Evolutionary conservation across 2,888 invertebrate genomes (phyloP).

Genomic region (Acleris sparsana): DNA sequence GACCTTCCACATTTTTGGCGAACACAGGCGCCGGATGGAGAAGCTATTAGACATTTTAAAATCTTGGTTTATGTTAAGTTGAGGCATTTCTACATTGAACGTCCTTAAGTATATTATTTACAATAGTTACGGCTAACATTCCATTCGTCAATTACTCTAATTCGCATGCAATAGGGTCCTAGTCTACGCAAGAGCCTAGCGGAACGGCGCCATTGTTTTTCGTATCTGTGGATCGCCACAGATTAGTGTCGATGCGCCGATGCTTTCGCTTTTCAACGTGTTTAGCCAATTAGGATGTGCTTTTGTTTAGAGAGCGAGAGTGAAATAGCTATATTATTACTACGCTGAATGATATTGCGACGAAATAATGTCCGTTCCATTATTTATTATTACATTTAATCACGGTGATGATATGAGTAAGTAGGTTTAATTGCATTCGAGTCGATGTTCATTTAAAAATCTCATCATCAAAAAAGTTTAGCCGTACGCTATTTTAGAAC

Average conservation of each 20-base stretch:
- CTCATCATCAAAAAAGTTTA: no score
- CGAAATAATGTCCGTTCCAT: background rate
- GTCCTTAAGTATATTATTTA: background rate
- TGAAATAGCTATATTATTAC: background rate
- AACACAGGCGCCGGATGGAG: no score
- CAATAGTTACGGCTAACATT: slow-evolving; percentile 16
- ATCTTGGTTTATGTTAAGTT: background rate
- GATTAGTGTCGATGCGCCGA: slow-evolving; percentile 65
- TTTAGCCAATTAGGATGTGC: slow-evolving; percentile 39
- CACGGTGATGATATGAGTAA: no score
- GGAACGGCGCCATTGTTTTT: slow-evolving; percentile 59
- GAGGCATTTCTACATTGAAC: background rate
- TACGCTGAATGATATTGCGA: background rate
- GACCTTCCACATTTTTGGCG: no score
- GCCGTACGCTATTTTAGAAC: no score
- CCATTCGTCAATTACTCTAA: slow-evolving; percentile 31
- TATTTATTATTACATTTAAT: no score
- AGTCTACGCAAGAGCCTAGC: slow-evolving; percentile 52
- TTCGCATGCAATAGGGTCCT: slow-evolving; percentile 33
- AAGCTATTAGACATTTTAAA: no score
- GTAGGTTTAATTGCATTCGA: no score
- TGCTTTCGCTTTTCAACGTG: slow-evolving; percentile 53
- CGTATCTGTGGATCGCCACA: slow-evolving; percentile 67
- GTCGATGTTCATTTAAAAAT: no score
- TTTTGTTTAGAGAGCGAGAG: slow-evolving; percentile 16